Percentiles rank a stretch among this genome's conserved stretches.
Conservation (phyloP, 1,140 invertebrate genomes). For the Vollenhovia emeryi region DNA sequence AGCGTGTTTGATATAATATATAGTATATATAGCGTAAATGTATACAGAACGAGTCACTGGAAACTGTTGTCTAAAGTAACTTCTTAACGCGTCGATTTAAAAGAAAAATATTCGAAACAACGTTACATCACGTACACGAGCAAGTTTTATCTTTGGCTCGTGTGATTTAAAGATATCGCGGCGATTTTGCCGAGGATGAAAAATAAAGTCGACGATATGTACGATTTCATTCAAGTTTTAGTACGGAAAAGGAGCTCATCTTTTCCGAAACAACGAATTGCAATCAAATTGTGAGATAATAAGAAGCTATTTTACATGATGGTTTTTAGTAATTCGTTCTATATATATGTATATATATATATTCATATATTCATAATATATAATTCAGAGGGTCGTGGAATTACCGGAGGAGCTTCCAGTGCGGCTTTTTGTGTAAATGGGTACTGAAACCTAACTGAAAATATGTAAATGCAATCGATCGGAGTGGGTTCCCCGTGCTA, state of each 20-base stretch:
- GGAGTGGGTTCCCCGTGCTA: background rate
- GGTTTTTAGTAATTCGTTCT: background rate
- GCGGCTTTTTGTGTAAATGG: constrained; percentile 4
- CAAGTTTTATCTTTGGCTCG: background rate
- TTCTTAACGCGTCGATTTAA: background rate
- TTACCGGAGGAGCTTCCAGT: constrained; percentile 39
- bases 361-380: constrained; percentile 46
- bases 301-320: background rate
- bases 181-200: background rate
- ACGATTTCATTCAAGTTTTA: background rate
- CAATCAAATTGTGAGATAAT: background rate
- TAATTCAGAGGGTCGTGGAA: constrained; percentile 31
- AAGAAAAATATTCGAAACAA: background rate
- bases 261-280: background rate
- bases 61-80: constrained; percentile 13
- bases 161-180: background rate
- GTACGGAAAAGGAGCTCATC: background rate
- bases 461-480: constrained; percentile 44
- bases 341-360: constrained; percentile 9
- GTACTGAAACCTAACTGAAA: constrained; percentile 23
- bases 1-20: constrained; percentile 68
- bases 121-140: background rate
- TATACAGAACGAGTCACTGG: background rate
- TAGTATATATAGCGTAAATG: constrained; percentile 37
- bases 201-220: background rate